Conservation (phyloP, 1,140 invertebrate genomes). For the Oscheius sp. region DNA sequence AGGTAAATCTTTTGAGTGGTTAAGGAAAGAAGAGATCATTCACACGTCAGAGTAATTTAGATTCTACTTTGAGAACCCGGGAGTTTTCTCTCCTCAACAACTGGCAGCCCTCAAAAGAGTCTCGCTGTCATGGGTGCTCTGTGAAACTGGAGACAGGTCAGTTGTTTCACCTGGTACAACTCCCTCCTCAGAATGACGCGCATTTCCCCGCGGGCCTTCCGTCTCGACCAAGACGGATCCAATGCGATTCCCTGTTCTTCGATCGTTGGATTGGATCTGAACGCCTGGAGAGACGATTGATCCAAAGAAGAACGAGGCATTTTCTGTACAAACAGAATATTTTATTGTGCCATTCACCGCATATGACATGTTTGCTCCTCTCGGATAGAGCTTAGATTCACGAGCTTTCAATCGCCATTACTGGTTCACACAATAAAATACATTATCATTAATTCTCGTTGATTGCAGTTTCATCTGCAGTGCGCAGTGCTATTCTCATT, state of each 20-base stretch:
- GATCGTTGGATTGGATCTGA: slow-evolving; percentile 33
- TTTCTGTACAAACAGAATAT: no score
- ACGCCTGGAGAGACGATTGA: slow-evolving; percentile 35
- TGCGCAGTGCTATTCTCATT: no score
- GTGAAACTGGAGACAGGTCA: slow-evolving; percentile 71
- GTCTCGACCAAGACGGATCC: slow-evolving; percentile 28
- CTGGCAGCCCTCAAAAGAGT: slow-evolving; percentile 72
- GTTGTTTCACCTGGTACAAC: background rate
- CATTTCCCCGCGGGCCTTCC: slow-evolving; percentile 30
- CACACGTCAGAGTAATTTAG: slow-evolving; percentile 27
- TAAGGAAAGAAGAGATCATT: background rate
- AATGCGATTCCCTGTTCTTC: slow-evolving; percentile 36
- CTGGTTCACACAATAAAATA: no score
- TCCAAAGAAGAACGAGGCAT: no score
- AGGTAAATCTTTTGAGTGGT: slow-evolving; percentile 44
- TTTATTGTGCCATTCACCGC: no score
- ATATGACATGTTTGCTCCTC: no score
- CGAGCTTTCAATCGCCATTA: no score
- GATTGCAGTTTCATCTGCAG: no score
- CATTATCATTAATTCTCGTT: no score
- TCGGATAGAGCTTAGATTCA: no score
- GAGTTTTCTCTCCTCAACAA: slow-evolving; percentile 74
- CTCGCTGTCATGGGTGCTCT: slow-evolving; percentile 72
- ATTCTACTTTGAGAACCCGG: slow-evolving; percentile 89
- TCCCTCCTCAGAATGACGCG: slow-evolving; percentile 11